Evolutionary conservation across 2,797 vertebrate genomes (phyloP), one percentile per base, ranked within the genome.

Genomic region (Tauraco hartlaubi): DNA sequence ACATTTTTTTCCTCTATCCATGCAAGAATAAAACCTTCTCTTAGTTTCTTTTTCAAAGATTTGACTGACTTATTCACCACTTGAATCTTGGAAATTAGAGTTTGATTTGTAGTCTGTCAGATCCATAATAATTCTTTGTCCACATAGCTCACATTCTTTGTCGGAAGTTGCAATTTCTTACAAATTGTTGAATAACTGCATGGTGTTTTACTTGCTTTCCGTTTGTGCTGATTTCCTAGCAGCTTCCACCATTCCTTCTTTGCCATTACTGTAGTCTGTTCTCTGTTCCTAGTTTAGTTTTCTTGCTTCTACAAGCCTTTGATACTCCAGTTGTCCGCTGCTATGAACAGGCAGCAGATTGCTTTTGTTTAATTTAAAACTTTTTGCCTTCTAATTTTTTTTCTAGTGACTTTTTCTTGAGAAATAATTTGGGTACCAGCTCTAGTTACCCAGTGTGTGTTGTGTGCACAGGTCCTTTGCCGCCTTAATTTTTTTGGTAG

Each of bases 101-200:
- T 72, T 83, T 80, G 78, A 25, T 72, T 68, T 75, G 58, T n/a
- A 66, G 44, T n/a, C 37, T 92, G 52, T 20, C 37, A 63, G 67
- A 51, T 48, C 20, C 4, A 1, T 43, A 74, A 37, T 46, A n/a
- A 74, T 80, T 85, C 37, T 54, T 66, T 84, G 25, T 84, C 28
- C 2, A 2, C 5, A 10, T 33, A 56, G 26, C 29, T 85, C 1
- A 0, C 2, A 0, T 58, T 75, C 33, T 93, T 73, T 61, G 41
- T 61, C 25, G 59, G 74, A 82, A 84, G 19, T 5, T 61, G 33
- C 19, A 44, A 8, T 64, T 89, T 87, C 63, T 75, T 80, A 48
- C 14, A 9, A n/a, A 35, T 46, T 80, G 11, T 20, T 89, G 68
- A 54, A 33, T 74, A 76, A 69, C 9, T 41, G 12, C 31, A 5